Evolutionary conservation across 2,888 invertebrate species (phyloP).

Genomic region (Tachystola acroxantha): DNA sequence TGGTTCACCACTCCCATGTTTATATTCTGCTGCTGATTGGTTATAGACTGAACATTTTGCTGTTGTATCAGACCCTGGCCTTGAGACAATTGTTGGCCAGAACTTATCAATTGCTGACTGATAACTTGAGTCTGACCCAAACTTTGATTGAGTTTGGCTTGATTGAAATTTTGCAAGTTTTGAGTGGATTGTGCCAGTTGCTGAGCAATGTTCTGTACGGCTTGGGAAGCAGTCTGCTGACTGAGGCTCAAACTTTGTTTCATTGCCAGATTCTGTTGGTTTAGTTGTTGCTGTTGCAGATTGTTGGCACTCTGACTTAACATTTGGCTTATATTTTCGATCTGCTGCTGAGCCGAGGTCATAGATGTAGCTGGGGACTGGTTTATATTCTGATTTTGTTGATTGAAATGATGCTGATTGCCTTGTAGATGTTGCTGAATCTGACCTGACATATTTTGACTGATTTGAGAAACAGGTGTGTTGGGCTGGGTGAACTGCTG

Average conservation of each 20-base stretch:
- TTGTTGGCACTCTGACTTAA: constrained; percentile 70
- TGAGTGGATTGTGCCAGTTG: constrained; percentile 67
- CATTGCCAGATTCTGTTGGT: constrained; percentile 65
- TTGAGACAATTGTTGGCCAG: constrained; percentile 69
- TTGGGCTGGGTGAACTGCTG: constrained; percentile 64
- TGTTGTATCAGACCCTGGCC: constrained; percentile 61
- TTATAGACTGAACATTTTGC: constrained; percentile 61
- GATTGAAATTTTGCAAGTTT: constrained; percentile 59
- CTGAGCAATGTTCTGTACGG: constrained; percentile 69
- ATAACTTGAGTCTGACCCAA: constrained; percentile 62
- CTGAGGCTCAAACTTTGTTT: constrained; percentile 63
- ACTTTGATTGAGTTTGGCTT: constrained; percentile 66
- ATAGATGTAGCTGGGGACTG: constrained; percentile 62
- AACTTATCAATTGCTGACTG: constrained; percentile 64
- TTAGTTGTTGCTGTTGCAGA: constrained; percentile 61
- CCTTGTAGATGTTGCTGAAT: constrained; percentile 62
- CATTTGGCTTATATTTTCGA: constrained; percentile 80
- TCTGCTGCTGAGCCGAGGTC: constrained; percentile 80
- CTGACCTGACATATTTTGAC: constrained; percentile 57
- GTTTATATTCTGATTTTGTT: constrained; percentile 51
- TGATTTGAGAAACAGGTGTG: constrained; percentile 60
- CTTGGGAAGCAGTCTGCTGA: constrained; percentile 61
- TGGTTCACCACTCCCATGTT: constrained; percentile 68
- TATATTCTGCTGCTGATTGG: constrained; percentile 64
- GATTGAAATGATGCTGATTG: constrained; percentile 62